Percentiles rank a stretch among this genome's conserved stretches.
These are phyloP conservation scores for Lagorchestes hirsutus DNA, from an alignment of 2,797 vertebrate genomes.

Conservation along the genomic window DNA sequence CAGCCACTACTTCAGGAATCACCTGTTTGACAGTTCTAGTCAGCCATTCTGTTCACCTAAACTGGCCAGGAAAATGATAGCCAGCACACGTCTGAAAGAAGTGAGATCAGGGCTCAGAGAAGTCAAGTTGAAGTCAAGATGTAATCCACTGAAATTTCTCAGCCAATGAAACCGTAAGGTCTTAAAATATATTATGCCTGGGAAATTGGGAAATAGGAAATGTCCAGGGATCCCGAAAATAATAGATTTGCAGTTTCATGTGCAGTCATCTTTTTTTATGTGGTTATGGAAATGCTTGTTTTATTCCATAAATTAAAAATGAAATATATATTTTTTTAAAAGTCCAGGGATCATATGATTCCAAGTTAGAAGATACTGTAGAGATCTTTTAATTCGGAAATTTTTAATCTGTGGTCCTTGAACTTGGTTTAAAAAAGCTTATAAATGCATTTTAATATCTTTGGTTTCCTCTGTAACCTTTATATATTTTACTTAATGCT, in stretches of 20 bases:
- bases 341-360: background rate
- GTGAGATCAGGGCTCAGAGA: conserved; percentile 36
- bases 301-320: background rate
- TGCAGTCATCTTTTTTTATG: background rate
- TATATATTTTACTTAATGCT: background rate
- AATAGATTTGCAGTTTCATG: too few relatives aligned
- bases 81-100: conserved; percentile 16
- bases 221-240: background rate
- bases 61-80: conserved; percentile 19
- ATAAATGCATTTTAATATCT: background rate
- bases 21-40: background rate
- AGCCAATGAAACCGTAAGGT: background rate
- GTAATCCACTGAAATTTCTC: background rate
- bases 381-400: background rate
- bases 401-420: background rate
- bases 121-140: background rate
- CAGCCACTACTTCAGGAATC: background rate
- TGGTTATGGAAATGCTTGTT: background rate
- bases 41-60: background rate
- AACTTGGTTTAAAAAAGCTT: background rate
- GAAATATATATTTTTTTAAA: background rate
- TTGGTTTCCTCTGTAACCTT: background rate
- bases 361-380: background rate
- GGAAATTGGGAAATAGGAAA: conserved; percentile 27
- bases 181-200: background rate